Base-by-base conservation (phyloP, 2,888 invertebrate species). In the Catonia carolina region DNA sequence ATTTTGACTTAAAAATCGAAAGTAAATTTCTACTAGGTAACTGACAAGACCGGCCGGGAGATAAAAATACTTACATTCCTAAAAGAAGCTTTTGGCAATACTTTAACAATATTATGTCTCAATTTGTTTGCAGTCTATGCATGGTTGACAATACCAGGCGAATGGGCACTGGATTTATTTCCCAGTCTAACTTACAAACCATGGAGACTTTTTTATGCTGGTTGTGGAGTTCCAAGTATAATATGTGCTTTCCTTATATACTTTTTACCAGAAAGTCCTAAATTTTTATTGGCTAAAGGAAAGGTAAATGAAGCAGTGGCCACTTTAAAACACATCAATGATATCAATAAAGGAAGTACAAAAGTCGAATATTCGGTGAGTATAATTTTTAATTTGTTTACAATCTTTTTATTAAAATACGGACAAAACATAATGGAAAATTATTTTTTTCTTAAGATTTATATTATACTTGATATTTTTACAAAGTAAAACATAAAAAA, bases 141-240 rank as follows among this genome's bases (percentile, higher is more conserved):
- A 2, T 53, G 42, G 53, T 6, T 45, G 42, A 53, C 42, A 3
- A 33, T 53, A 2, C 12, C 17, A 27, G 31, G 20, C n/a, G 22
- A 17, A 15, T 56, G 55, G 55, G 22, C 17, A 15, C 14, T 56
- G 3, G 42, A 56, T 18, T 35, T 56, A n/a, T 14, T 5, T 31
- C 72, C 77, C 52, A 74, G 78, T 52, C 89, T 93, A 74, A 81
- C 81, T 22, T 93, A 89, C 75, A 89, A 91, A 73, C 91, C 92
- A 55, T 94, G 94, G 94, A 83, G 93, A 68, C 88, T 93, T 68
- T 94, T 93, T 75, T 76, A 93, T 67, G 76, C 91, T 65, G 82
- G 92, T 60, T 93, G 92, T 78, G 86, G 92, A 64, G 72, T 90
- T 67, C 94, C 94, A 54, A 90, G 90, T 55, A 85, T 93, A 71